These are phyloP conservation scores for Tychaedon coryphoeus DNA, from an alignment of 2,113 vertebrate species.

Conservation along the genomic window DNA sequence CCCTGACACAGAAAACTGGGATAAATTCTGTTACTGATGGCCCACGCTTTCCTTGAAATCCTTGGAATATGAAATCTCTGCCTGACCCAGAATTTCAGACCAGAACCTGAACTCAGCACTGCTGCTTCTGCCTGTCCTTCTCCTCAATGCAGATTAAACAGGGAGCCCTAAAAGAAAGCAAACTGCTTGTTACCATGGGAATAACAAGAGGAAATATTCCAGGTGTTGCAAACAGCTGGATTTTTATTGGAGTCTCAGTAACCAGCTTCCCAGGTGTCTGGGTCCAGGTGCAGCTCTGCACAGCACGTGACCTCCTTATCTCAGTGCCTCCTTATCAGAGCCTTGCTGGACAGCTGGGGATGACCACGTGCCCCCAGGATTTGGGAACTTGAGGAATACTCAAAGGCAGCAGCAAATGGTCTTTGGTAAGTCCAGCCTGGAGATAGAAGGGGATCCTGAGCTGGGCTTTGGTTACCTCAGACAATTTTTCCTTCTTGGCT, in stretches of 20 bases:
- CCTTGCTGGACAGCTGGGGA: background rate
- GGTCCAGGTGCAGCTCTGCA: background rate
- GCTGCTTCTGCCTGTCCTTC: background rate
- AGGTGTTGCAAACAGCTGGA: background rate
- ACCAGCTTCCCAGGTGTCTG: background rate
- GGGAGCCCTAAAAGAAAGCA: background rate
- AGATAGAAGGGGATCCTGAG: background rate
- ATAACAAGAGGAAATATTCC: background rate
- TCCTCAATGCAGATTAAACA: background rate
- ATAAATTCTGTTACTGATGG: background rate
- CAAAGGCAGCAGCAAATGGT: background rate
- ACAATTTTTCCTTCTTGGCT: background rate
- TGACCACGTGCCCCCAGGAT: rapidly evolving
- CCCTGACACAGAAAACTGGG: background rate
- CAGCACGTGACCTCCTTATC: background rate
- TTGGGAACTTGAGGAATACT: background rate
- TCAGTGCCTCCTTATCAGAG: background rate
- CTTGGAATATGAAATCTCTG: background rate
- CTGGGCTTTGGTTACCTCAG: background rate
- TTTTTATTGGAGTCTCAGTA: background rate
- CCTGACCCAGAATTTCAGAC: background rate
- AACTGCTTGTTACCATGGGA: rapidly evolving
- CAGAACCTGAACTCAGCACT: background rate
- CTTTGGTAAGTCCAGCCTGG: background rate
- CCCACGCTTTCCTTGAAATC: background rate